Base-by-base conservation (phyloP, 1,140 invertebrate species). In the Vanessa tameamea region DNA sequence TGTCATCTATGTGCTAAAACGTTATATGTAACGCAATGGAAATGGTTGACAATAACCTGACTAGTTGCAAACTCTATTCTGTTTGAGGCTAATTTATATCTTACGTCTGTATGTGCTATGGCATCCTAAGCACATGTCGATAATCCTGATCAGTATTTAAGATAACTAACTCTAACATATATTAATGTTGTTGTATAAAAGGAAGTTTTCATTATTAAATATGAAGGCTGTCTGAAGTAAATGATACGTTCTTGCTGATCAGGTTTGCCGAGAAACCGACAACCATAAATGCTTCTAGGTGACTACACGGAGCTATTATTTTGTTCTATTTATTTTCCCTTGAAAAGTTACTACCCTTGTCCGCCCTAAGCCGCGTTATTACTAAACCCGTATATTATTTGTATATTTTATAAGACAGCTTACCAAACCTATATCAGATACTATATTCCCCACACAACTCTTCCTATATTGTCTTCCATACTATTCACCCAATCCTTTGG, bases 21-120 rank as follows among this genome's bases (percentile, higher is more conserved):
- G 90, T 92, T 92, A 90, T 90, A 90, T 86, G 84, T 90, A 90
- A 90, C 89, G 90, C 87, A 87, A 91, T 92, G 90, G 83, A 80
- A 87, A 80, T 89, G 82, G 87, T 88, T 86, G 86, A 87, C 82
- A 55, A 76, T 68, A 86, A 83, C 81, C 82, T 85, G 77, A 82
- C 76, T 92, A 92, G 89, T 81, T 90, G 88, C 87, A 84, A 89
- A 82, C 64, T 84, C 72, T 20, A 57, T 85, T 82, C 64, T 80
- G 77, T 86, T 86, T 82, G 79, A 84, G 84, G 83, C 87, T 88
- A 84, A 74, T 69, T 79, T 69, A 69, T 69, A 69, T 72, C 78
- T 82, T 79, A 77, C 84, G 76, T 86, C 80, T 85, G 76, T 84
- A 76, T 85, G 84, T 86, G 87, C 87, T 86, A 82, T 89, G 85